These are phyloP conservation scores for Acheta domesticus DNA, from an alignment of 2,888 invertebrate genomes.

Conservation along the genomic window DNA sequence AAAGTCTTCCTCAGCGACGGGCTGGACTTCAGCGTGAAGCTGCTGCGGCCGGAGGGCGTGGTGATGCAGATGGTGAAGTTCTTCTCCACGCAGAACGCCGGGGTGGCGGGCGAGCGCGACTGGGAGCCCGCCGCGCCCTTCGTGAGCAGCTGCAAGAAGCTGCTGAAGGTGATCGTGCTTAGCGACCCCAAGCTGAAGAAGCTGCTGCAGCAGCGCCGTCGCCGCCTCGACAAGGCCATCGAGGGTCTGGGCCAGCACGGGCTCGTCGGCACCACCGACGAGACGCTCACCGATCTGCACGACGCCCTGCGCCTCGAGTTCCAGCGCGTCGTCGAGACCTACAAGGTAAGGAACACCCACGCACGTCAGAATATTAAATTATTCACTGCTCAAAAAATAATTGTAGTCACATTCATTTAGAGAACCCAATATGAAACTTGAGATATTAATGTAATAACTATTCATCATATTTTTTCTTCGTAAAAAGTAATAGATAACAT, in stretches of 20 bases:
- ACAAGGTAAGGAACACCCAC: constrained; percentile 25
- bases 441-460: too few relatives aligned
- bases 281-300: constrained; percentile 65
- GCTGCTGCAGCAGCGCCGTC: constrained; percentile 62
- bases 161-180: constrained; percentile 51
- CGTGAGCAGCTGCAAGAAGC: constrained; percentile 48
- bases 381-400: too few relatives aligned
- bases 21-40: constrained; percentile 47
- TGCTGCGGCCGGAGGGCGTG: constrained; percentile 62
- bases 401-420: too few relatives aligned
- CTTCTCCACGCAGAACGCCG: constrained; percentile 53
- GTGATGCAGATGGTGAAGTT: constrained; percentile 82
- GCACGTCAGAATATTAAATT: too few relatives aligned
- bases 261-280: constrained; percentile 58
- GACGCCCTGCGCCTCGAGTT: constrained; percentile 58
- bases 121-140: constrained; percentile 40
- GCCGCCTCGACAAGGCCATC: constrained; percentile 77
- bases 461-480: too few relatives aligned
- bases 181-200: constrained; percentile 56
- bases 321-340: constrained; percentile 40
- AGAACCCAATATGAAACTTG: too few relatives aligned
- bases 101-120: constrained; percentile 22
- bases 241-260: constrained; percentile 89
- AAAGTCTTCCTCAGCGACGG: constrained; percentile 51
- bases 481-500: too few relatives aligned